Percentiles rank a stretch among this genome's conserved stretches.
Conservation (phyloP, 2,113 vertebrate species). For the Vulpes lagopus region DNA sequence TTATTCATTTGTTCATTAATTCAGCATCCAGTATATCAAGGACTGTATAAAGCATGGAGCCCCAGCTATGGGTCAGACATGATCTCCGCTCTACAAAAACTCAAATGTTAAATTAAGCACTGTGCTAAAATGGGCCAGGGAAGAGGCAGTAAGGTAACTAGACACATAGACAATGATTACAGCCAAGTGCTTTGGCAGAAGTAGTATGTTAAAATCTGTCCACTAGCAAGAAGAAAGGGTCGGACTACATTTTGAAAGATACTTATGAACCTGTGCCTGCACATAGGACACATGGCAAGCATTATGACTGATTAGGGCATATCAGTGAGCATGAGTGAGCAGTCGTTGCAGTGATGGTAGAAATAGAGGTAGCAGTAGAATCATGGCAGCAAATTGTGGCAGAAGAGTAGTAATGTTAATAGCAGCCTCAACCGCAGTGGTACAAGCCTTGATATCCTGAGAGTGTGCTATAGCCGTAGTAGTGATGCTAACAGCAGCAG, state of each 20-base stretch:
- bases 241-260: background rate
- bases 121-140: background rate
- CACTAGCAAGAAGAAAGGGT: background rate
- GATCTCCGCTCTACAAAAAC: background rate
- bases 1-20: background rate
- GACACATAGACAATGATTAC: background rate
- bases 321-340: background rate
- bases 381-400: background rate
- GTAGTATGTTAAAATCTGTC: conserved; percentile 5
- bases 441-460: background rate
- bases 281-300: background rate
- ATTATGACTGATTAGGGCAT: background rate
- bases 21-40: background rate
- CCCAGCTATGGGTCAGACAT: background rate
- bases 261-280: background rate
- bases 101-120: background rate
- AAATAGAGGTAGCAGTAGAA: background rate
- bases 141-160: background rate
- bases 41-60: background rate
- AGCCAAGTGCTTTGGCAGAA: conserved; percentile 18
- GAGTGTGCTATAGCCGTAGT: background rate
- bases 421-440: background rate
- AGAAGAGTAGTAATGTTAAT: background rate
- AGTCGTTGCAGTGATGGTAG: background rate
- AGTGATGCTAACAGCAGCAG: background rate